phyloP scores from a whole-genome alignment of 2,797 vertebrate genomes.

The Sparidentex hasta region DNA sequence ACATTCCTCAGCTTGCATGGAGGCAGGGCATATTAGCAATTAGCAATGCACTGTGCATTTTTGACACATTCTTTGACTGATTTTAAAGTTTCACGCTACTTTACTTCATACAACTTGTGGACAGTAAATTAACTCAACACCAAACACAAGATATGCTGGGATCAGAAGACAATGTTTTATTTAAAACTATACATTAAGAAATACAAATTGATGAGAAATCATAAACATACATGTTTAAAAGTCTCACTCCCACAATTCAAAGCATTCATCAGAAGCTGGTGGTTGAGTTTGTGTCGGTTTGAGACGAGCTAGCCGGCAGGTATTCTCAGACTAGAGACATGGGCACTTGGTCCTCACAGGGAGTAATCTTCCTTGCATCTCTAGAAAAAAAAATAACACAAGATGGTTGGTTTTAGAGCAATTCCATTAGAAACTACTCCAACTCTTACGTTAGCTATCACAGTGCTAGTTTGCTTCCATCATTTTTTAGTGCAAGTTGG shows the following conservation, averaged over 20 bases:
- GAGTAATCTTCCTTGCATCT: conserved; percentile 83
- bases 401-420: background rate
- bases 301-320: conserved; percentile 79
- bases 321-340: conserved; percentile 90
- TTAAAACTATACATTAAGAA: conserved; percentile 56
- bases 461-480: too few species aligned
- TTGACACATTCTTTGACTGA: conserved; percentile 43
- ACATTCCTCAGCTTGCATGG: conserved; percentile 46
- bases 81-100: conserved; percentile 9
- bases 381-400: conserved; percentile 85
- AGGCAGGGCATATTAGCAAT: conserved; percentile 34
- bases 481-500: too few species aligned
- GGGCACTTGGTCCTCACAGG: conserved; percentile 83
- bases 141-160: background rate
- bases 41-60: conserved; percentile 41
- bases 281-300: conserved; percentile 76
- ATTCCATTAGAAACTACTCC: conserved; percentile 40
- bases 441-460: too few species aligned
- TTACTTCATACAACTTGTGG: background rate
- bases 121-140: background rate
- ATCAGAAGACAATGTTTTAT: conserved; percentile 58
- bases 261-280: conserved; percentile 61
- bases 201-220: conserved; percentile 18
- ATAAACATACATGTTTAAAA: conserved; percentile 78
- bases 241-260: background rate